A percentile compares a stretch with the other conserved stretches of the same genome.
Evolutionary conservation across 2,888 invertebrate genomes (phyloP).

Genomic region (Celastrina argiolus): DNA sequence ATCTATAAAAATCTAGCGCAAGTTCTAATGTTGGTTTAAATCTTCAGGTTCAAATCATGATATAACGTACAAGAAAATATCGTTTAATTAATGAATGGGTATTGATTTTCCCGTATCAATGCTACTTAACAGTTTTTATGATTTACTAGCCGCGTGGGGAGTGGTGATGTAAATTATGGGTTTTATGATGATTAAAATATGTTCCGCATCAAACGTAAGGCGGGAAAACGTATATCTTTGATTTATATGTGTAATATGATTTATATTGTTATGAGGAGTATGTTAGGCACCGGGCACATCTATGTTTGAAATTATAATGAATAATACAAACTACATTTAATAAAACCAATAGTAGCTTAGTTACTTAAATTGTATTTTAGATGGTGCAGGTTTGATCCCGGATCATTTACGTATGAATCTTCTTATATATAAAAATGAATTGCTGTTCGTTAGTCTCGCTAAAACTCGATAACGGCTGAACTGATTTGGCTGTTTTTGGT

Average conservation of each 20-base stretch:
- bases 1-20: not conserved
- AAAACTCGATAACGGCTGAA: too few relatives aligned
- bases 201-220: conserved; percentile 28
- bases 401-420: too few relatives aligned
- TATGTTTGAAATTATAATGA: too few relatives aligned
- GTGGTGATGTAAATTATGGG: conserved; percentile 33
- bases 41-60: not conserved
- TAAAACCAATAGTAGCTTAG: too few relatives aligned
- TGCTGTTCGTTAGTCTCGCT: too few relatives aligned
- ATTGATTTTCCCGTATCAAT: conserved; percentile 29
- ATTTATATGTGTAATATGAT: conserved; percentile 12
- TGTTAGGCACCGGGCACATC: too few relatives aligned
- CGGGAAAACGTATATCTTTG: conserved; percentile 27
- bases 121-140: conserved; percentile 33
- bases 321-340: too few relatives aligned
- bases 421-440: too few relatives aligned
- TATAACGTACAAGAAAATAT: conserved; percentile 34
- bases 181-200: conserved; percentile 39
- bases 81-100: conserved; percentile 31
- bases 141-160: conserved; percentile 34
- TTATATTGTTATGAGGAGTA: not conserved
- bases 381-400: too few relatives aligned
- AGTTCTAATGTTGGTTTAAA: not conserved
- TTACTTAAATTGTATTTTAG: too few relatives aligned
- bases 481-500: too few relatives aligned